Percentiles rank a stretch among this genome's conserved stretches.
Evolutionary conservation across 2,797 vertebrate genomes (phyloP).

Genomic region (Enteromius paludinosus): DNA sequence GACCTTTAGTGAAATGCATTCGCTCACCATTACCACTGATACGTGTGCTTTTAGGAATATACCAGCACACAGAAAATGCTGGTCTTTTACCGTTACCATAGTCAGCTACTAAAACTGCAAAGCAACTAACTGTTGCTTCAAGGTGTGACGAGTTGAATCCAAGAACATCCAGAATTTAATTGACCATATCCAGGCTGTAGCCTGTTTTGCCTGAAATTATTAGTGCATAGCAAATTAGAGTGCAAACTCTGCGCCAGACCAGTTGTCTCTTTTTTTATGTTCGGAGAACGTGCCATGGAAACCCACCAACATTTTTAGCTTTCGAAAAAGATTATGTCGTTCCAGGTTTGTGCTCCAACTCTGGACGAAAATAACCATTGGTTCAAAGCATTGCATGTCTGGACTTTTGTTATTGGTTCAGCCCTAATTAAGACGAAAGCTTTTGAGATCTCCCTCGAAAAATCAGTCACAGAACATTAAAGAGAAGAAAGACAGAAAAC

Average conservation of each 20-base stretch:
- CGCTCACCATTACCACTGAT: conserved; percentile 27
- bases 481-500: conserved; percentile 21
- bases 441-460: conserved; percentile 61
- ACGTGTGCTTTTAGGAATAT: conserved; percentile 31
- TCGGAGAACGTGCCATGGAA: conserved; percentile 58
- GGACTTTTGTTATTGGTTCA: conserved; percentile 64
- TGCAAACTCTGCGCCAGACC: conserved; percentile 42
- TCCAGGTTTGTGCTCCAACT: conserved; percentile 60
- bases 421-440: conserved; percentile 71
- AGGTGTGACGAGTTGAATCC: conserved; percentile 5
- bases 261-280: conserved; percentile 50
- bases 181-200: conserved; percentile 36
- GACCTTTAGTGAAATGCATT: conserved; percentile 24
- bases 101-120: conserved; percentile 11
- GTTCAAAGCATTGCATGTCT: conserved; percentile 67
- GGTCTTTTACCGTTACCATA: background rate
- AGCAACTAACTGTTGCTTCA: background rate
- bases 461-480: conserved; percentile 39
- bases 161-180: background rate
- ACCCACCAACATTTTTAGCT: conserved; percentile 58
- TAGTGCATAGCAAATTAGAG: conserved; percentile 57
- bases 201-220: conserved; percentile 58
- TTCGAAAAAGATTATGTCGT: conserved; percentile 50
- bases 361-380: conserved; percentile 66
- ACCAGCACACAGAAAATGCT: conserved; percentile 12